Evolutionary conservation across 2,113 vertebrate genomes (phyloP).

Genomic region (Melanostigma gelatinosum): DNA sequence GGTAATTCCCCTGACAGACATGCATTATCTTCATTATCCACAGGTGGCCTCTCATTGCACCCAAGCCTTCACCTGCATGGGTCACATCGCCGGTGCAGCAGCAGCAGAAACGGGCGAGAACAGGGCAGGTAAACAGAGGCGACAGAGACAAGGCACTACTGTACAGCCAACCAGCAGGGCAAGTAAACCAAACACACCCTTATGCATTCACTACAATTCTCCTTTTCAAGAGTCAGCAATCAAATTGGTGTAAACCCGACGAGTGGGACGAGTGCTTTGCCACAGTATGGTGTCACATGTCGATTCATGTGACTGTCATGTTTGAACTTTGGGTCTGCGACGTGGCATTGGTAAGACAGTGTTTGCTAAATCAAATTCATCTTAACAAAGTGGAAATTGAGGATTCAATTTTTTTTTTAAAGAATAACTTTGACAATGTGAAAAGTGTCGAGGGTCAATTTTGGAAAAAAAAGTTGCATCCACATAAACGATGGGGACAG

Average conservation of each 20-base stretch:
- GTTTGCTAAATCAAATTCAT: background rate
- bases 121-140: no score
- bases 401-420: no score
- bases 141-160: background rate
- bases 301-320: background rate
- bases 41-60: slow-evolving; percentile 30
- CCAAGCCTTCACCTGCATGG: slow-evolving; percentile 18
- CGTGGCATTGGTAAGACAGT: no score
- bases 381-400: no score
- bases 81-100: slow-evolving; percentile 13
- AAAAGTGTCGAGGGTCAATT: no score
- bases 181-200: background rate
- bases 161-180: slow-evolving; percentile 6
- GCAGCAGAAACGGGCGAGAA: background rate
- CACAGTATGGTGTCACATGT: slow-evolving; percentile 10
- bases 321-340: no score
- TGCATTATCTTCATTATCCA: slow-evolving; percentile 1
- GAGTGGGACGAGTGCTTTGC: slow-evolving; percentile 13
- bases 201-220: slow-evolving; percentile 8
- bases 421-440: no score
- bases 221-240: slow-evolving; percentile 9
- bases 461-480: background rate
- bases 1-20: background rate
- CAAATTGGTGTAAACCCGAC: slow-evolving; percentile 39
- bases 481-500: background rate